A percentile compares a stretch with the other conserved stretches of the same genome.
Conservation (phyloP, 2,888 invertebrate species). For the Leucania comma region DNA sequence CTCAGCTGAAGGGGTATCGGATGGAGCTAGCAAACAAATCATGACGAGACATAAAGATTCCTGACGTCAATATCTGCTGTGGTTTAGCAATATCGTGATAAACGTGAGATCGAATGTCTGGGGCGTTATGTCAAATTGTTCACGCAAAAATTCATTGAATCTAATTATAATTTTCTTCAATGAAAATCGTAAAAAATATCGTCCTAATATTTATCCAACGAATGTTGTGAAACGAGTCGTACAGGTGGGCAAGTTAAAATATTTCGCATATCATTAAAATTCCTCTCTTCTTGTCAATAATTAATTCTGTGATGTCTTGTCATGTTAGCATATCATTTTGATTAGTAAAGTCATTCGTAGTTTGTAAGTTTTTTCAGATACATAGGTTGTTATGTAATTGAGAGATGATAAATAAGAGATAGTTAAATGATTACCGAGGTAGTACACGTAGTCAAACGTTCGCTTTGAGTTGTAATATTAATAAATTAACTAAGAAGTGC, state of each 20-base stretch:
- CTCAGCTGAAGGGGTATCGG: constrained; percentile 69
- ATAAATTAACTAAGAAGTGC: constrained; percentile 41
- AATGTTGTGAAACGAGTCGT: constrained; percentile 40
- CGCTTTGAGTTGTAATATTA: constrained; percentile 29
- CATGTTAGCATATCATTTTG: constrained; percentile 47
- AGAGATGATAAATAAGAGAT: constrained; percentile 55
- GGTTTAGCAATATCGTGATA: constrained; percentile 65
- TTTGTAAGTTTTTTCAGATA: constrained; percentile 41
- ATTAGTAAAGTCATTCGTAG: constrained; percentile 42
- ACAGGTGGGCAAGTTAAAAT: constrained; percentile 30
- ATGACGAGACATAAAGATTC: constrained; percentile 65
- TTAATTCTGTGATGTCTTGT: constrained; percentile 45
- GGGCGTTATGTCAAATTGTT: constrained; percentile 22
- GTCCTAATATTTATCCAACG: constrained; percentile 27
- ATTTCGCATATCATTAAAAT: constrained; percentile 54
- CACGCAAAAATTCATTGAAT: constrained; percentile 9
- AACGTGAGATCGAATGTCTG: constrained; percentile 53
- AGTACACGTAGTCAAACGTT: constrained; percentile 27
- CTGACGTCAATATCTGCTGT: constrained; percentile 68
- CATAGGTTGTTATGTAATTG: constrained; percentile 54
- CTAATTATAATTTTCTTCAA: constrained; percentile 19
- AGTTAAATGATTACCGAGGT: constrained; percentile 47
- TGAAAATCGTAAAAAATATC: constrained; percentile 19
- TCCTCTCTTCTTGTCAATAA: constrained; percentile 52
- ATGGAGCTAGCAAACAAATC: constrained; percentile 68